A percentile compares a stretch with the other conserved stretches of the same genome.
Evolutionary conservation across 2,113 vertebrate species (phyloP).

Genomic region (Trogon surrucura): DNA sequence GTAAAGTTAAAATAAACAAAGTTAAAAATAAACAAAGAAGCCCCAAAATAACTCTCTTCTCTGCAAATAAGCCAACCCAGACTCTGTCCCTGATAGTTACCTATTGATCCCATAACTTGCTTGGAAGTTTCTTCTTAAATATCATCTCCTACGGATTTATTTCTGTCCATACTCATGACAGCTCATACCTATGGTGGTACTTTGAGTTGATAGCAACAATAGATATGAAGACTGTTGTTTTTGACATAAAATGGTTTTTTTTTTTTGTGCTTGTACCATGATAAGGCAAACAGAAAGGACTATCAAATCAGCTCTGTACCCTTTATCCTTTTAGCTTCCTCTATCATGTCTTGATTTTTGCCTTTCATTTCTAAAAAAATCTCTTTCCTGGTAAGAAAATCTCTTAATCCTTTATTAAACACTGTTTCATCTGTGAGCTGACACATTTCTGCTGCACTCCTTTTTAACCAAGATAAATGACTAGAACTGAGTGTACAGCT

Average conservation of each 20-base stretch:
- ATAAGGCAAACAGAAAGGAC: not conserved
- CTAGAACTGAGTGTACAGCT: not conserved
- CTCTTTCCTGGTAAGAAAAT: not conserved
- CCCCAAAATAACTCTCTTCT: not conserved
- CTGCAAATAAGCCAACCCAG: not conserved
- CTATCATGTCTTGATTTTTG: not conserved
- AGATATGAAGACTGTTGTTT: not conserved
- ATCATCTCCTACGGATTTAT: not conserved
- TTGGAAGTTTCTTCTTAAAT: not conserved
- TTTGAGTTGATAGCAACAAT: not conserved
- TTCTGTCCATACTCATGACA: not conserved
- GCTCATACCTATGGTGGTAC: not conserved
- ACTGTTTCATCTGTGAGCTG: not conserved
- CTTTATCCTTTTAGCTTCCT: not conserved
- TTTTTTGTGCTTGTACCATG: not conserved
- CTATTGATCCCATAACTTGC: accelerated
- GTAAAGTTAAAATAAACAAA: not conserved
- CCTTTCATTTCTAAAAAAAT: not conserved
- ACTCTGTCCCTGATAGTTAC: not conserved
- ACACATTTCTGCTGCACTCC: not conserved
- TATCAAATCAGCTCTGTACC: not conserved
- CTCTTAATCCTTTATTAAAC: not conserved
- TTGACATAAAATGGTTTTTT: not conserved
- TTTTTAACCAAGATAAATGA: not conserved
- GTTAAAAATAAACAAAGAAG: not conserved